Conservation (phyloP, 2,797 vertebrate genomes). For the Gambusia yucatana region DNA sequence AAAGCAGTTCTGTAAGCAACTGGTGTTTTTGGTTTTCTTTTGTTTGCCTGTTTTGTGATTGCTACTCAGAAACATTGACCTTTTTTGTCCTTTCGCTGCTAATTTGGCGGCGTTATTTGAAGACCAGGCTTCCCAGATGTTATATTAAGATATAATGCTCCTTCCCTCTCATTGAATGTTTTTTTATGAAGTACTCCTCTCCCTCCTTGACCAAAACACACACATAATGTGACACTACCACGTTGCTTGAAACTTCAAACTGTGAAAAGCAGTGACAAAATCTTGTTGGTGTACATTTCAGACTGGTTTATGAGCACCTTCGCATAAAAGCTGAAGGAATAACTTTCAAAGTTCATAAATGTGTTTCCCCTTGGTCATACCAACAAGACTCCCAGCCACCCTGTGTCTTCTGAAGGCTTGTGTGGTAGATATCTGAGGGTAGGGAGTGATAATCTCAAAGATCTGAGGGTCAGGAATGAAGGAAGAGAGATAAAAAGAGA, state of each 20-base stretch:
- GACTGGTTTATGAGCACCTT: not conserved
- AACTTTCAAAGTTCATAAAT: not conserved
- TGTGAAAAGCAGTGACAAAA: not conserved
- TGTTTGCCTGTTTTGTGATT: not conserved
- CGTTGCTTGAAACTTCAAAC: not conserved
- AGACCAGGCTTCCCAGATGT: not conserved
- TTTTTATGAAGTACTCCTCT: not conserved
- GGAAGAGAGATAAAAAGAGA: conserved; percentile 45
- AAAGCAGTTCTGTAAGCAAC: not conserved
- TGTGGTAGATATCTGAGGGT: conserved; percentile 15
- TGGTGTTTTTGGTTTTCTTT: not conserved
- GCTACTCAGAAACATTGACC: not conserved
- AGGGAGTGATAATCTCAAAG: conserved; percentile 36
- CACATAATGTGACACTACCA: not conserved
- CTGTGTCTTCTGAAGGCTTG: conserved; percentile 40
- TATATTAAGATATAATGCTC: not conserved
- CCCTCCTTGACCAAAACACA: not conserved
- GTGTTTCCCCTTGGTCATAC: conserved; percentile 10
- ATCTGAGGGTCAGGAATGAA: conserved; percentile 51
- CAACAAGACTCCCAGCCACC: conserved; percentile 14
- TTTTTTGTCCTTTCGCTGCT: not conserved
- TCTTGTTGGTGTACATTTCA: not conserved
- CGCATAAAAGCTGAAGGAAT: not conserved
- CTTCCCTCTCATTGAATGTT: not conserved
- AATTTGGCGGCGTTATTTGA: not conserved